Evolutionary conservation across 1,140 invertebrate genomes (phyloP), one percentile per base, ranked within the genome.

Genomic region (Megalopta genalis): DNA sequence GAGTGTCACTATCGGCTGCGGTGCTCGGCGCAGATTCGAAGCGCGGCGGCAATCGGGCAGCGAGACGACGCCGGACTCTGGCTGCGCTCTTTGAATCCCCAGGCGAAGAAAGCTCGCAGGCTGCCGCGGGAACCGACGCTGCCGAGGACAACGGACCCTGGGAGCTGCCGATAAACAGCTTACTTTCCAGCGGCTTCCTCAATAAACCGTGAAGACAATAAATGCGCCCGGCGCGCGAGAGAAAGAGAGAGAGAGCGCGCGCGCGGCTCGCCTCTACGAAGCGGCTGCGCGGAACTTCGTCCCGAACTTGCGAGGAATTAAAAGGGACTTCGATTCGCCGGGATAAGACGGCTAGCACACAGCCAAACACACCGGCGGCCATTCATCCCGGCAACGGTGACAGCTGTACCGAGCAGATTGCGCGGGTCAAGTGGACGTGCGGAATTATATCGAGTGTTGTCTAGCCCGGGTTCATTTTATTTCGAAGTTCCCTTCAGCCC

Each of bases 161-260:
- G 66, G 46, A 74, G 60, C 74, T 73, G 80, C 73, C 83, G 86
- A 87, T 87, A 87, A 87, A 87, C 86, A 87, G 86, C 86, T 87
- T 87, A 84, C 82, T 84, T 87, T 87, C 82, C 77, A 65, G 59
- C 67, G 73, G 57, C n/a, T 69, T 82, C 84, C 82, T 82, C 86
- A 59, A 84, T 86, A 82, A 81, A 84, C 68, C 60, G 63, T 39
- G 73, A 77, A 84, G 82, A 85, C 84, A 85, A 84, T 84, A 84
- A 81, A 68, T 32, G 78, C 77, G 62, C 46, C 59, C 6, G 54
- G 49, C 7, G 21, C 1, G 32, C 32, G 4, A 32, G 32, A 32
- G 32, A 32, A 4, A 32, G 32, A 32, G 32, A 32, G 32, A 32
- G 32, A 32, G 32, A 32, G 32, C 1, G 32, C 1, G n/a, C n/a